These are phyloP conservation scores for Typhlichthys eigenmanni DNA, from an alignment of 2,797 vertebrate species.

Conservation along the genomic window DNA sequence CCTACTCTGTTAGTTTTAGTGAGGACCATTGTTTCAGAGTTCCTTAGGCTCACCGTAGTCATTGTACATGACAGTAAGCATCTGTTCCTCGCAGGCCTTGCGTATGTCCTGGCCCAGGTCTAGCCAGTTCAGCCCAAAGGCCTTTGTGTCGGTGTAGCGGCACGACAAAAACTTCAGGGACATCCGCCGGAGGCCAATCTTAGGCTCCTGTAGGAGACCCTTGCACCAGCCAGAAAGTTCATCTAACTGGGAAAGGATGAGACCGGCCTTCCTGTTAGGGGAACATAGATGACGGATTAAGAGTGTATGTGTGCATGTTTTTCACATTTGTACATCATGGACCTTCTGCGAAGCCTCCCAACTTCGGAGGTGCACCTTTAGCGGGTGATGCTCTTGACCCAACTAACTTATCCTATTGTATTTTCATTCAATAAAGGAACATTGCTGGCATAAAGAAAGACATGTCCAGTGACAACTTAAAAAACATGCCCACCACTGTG, in stretches of 20 bases:
- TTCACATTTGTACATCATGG: neutral
- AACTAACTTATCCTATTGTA: too few relatives aligned
- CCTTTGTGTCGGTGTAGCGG: constrained; percentile 95
- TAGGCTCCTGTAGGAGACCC: constrained; percentile 92
- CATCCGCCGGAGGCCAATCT: constrained; percentile 89
- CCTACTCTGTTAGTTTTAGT: neutral
- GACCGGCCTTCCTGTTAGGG: constrained; percentile 88
- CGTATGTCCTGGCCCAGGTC: constrained; percentile 90
- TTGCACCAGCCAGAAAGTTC: constrained; percentile 92
- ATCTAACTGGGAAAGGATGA: constrained; percentile 93
- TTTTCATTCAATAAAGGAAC: too few relatives aligned
- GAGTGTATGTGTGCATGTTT: neutral
- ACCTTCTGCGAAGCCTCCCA: neutral
- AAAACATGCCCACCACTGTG: too few relatives aligned
- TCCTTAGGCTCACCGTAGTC: constrained; percentile 95
- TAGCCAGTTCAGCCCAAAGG: constrained; percentile 90
- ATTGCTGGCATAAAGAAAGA: too few relatives aligned
- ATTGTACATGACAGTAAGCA: constrained; percentile 91
- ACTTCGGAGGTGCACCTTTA: neutral
- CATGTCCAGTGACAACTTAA: too few relatives aligned
- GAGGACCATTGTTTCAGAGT: constrained; percentile 56
- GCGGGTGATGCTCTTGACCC: too few relatives aligned
- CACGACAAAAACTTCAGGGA: constrained; percentile 93
- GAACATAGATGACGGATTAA: constrained; percentile 3
- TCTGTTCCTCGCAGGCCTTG: constrained; percentile 95